Base-by-base conservation (phyloP, 2,797 vertebrate species). In the Allobates femoralis region DNA sequence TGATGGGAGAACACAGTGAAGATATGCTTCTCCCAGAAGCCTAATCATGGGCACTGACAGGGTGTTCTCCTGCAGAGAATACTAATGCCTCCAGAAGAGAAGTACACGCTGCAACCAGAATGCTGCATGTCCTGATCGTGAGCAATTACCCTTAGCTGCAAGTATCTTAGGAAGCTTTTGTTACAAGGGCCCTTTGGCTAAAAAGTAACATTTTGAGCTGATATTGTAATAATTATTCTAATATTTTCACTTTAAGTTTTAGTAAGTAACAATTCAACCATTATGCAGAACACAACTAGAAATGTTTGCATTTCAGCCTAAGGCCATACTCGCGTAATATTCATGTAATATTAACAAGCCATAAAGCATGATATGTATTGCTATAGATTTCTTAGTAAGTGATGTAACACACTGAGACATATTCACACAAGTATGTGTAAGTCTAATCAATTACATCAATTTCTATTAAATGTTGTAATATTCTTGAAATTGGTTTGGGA, bases 301-400 rank as follows among this genome's bases (percentile, higher is more conserved):
- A 34, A 32, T 1, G 28, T 2, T 14, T 41, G 67, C 18, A 71
- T 23, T 41, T 23, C 4, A 41, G 21, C 23, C 41, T n/a, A 19
- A 41, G 14, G 21, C 1, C 12, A 21, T 26, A 46, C 7, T 74
- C 19, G 6, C 41, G 50, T 74, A 71, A 71, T 41, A 74, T 3
- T 46, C n/a, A n/a, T n/a, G n/a, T n/a, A n/a, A n/a, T n/a, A n/a
- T n/a, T n/a, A n/a, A 26, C 16, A n/a, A 5, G n/a, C 14, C 46
- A 74, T 50, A 3, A 73, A 46, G 80, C 30, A 71, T 55, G 23
- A n/a, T 67, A 16, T 15, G 51, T 34, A 53, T 58, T 83, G 51
- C 81, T 26, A 12, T n/a, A 73, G 12, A 58, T 58, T 71, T 82
- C 80, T 73, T 16, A 19, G 32, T 74, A 58, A 56, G 58, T 74